phyloP scores from a whole-genome alignment of 2,797 vertebrate species.

The Ciconia nigra region DNA sequence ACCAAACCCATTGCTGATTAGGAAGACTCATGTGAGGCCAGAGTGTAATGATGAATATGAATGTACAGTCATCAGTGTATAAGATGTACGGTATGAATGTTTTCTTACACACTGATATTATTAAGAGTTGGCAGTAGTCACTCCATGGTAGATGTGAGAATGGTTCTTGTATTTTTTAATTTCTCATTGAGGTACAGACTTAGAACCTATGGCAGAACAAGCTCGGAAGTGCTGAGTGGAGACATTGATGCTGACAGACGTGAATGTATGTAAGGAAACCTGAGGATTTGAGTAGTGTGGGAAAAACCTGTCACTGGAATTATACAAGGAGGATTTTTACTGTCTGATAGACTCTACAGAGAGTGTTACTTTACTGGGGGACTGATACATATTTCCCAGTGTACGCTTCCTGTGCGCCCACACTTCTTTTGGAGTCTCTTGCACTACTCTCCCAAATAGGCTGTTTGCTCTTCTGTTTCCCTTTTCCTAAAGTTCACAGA shows the following conservation, averaged over 20 bases:
- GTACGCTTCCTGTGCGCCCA: neutral
- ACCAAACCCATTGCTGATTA: neutral
- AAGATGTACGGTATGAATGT: neutral
- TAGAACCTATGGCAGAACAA: neutral
- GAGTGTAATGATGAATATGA: neutral
- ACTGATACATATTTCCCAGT: neutral
- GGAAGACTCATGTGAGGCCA: neutral
- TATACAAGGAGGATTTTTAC: neutral
- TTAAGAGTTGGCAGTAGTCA: neutral
- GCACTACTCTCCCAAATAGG: neutral
- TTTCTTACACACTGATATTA: neutral
- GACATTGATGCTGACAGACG: neutral
- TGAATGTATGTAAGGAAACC: neutral
- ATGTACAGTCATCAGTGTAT: neutral
- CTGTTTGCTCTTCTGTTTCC: neutral
- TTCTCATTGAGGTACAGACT: neutral
- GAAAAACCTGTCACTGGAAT: neutral
- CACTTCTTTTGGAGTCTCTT: neutral
- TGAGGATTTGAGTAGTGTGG: neutral
- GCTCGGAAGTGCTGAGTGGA: neutral
- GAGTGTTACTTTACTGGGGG: neutral
- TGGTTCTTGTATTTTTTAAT: neutral
- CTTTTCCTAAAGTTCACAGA: neutral
- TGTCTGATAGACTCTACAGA: neutral
- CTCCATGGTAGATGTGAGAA: neutral